Evolutionary conservation across 2,797 vertebrate species (phyloP).

Genomic region (Threskiornis aethiopicus): DNA sequence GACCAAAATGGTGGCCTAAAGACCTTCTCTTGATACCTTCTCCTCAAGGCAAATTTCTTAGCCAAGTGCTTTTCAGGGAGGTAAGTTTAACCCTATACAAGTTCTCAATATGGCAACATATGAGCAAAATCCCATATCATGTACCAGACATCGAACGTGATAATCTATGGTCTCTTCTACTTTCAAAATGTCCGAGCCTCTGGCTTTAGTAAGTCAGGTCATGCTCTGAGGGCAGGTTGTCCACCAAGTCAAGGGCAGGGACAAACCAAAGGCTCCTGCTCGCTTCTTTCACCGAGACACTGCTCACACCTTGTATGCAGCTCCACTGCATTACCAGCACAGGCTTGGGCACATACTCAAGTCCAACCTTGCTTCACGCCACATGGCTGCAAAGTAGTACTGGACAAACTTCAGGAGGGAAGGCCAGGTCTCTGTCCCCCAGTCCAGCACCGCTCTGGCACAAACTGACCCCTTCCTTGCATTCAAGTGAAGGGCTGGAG

Average conservation of each 20-base stretch:
- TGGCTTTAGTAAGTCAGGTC: neutral
- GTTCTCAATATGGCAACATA: neutral
- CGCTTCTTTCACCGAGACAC: neutral
- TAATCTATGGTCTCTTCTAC: neutral
- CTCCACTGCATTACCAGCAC: neutral
- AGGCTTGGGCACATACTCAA: neutral
- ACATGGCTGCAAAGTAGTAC: neutral
- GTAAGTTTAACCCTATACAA: neutral
- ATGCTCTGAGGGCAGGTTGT: neutral
- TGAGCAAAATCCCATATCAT: neutral
- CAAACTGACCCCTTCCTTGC: neutral
- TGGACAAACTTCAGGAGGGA: neutral
- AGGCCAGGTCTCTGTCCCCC: neutral
- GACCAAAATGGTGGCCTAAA: neutral
- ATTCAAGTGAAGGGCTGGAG: neutral
- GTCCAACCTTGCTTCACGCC: neutral
- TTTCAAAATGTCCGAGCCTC: neutral
- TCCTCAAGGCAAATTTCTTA: neutral
- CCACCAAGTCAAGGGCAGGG: fast-evolving
- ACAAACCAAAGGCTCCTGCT: neutral
- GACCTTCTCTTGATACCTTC: neutral
- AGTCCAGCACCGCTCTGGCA: neutral
- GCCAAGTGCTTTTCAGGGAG: neutral
- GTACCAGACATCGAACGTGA: neutral
- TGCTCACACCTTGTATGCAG: neutral